These are phyloP conservation scores for Clarias fuscus DNA, from an alignment of 2,797 vertebrate species.

Conservation along the genomic window DNA sequence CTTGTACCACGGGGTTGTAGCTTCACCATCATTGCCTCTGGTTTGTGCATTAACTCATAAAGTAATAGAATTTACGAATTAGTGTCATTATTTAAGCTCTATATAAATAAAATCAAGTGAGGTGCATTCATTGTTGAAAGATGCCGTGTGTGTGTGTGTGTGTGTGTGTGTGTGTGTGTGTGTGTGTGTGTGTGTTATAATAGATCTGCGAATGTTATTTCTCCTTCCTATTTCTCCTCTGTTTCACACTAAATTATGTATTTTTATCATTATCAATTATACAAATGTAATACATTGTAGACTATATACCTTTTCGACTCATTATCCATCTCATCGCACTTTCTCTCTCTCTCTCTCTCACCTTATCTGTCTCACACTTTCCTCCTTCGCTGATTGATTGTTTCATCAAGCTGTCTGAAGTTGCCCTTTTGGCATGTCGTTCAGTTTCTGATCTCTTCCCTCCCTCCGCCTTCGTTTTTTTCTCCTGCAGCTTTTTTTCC, in stretches of 20 bases:
- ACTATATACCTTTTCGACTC: not conserved
- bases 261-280: slow-evolving; percentile 5
- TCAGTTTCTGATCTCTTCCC: slow-evolving; percentile 37
- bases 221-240: not conserved
- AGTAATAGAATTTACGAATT: too few species aligned
- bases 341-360: not conserved
- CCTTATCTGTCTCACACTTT: slow-evolving; percentile 34
- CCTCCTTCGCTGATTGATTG: slow-evolving; percentile 65
- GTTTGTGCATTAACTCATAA: too few species aligned
- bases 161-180: not conserved
- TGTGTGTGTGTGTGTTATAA: not conserved
- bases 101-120: too few species aligned
- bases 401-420: slow-evolving; percentile 59
- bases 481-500: slow-evolving; percentile 48
- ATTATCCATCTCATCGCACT: not conserved
- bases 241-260: slow-evolving; percentile 11
- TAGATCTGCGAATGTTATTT: not conserved
- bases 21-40: too few species aligned
- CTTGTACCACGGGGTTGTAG: too few species aligned
- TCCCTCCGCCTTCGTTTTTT: slow-evolving; percentile 55
- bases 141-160: not conserved
- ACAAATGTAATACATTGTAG: not conserved
- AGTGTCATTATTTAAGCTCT: too few species aligned
- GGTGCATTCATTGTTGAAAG: not conserved
- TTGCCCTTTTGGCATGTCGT: slow-evolving; percentile 53